A percentile compares a stretch with the other conserved stretches of the same genome.
These are phyloP conservation scores for Bubo scandiacus DNA, from an alignment of 2,113 vertebrate genomes.

Conservation along the genomic window DNA sequence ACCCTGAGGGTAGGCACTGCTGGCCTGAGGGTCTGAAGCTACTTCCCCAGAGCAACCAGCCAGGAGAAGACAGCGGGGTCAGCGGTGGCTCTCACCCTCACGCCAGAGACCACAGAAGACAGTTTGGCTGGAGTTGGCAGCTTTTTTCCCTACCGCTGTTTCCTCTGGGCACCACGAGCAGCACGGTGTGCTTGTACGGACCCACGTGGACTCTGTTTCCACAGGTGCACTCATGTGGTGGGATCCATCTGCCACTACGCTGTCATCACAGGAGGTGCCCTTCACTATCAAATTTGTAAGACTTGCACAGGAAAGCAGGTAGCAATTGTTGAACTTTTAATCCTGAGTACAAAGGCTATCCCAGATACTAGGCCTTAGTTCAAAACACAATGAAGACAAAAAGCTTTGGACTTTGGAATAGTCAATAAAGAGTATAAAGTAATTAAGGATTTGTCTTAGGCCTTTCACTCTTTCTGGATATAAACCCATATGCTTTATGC, in stretches of 20 bases:
- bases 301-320: background rate
- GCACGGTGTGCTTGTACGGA: background rate
- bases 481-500: background rate
- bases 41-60: background rate
- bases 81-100: background rate
- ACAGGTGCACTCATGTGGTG: no score
- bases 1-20: background rate
- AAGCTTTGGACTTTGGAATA: background rate
- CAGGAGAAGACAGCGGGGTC: background rate
- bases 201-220: background rate
- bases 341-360: background rate
- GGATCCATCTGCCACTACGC: background rate
- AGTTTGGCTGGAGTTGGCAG: background rate
- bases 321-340: background rate
- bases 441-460: background rate
- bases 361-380: background rate
- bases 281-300: background rate
- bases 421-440: background rate
- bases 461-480: background rate
- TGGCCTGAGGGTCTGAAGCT: background rate
- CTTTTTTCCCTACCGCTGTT: background rate
- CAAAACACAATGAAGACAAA: background rate
- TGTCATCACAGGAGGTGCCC: background rate
- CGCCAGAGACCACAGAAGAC: background rate
- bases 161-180: rapidly evolving